A percentile compares a stretch with the other conserved stretches of the same genome.
Conservation (phyloP, 2,797 vertebrate genomes). For the Acestrorhynchus altus region DNA sequence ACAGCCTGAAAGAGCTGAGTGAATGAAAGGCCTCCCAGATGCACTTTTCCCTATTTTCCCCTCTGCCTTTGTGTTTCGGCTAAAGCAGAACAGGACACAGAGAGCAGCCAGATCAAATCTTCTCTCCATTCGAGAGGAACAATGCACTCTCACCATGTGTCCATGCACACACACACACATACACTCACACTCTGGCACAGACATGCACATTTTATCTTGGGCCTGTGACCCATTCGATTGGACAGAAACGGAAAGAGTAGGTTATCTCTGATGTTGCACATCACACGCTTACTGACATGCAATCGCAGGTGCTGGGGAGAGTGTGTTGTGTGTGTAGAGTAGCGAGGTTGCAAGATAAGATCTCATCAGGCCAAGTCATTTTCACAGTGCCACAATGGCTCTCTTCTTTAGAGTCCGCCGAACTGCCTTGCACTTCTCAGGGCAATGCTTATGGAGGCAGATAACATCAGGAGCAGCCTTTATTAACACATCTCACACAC, state of each 20-base stretch:
- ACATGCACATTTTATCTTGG: conserved; percentile 3
- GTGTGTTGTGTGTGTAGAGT: conserved; percentile 13
- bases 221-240: conserved; percentile 25
- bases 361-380: conserved; percentile 60
- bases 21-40: conserved; percentile 33
- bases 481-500: conserved; percentile 56
- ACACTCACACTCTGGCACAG: no score
- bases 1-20: conserved; percentile 26
- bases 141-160: background rate
- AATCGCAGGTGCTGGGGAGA: conserved; percentile 25
- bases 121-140: conserved; percentile 37
- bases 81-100: conserved; percentile 40
- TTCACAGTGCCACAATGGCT: conserved; percentile 53
- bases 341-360: conserved; percentile 45
- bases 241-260: conserved; percentile 36
- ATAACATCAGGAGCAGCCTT: conserved; percentile 52
- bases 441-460: conserved; percentile 40
- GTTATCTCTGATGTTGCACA: conserved; percentile 46
- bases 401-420: conserved; percentile 48
- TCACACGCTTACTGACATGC: conserved; percentile 46
- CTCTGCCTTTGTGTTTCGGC: conserved; percentile 33
- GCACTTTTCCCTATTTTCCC: conserved; percentile 30
- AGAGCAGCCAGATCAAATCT: conserved; percentile 39
- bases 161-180: conserved; percentile 6
- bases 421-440: conserved; percentile 40